Base-by-base conservation (phyloP, 1,140 invertebrate genomes). In the Drosophila littoralis region DNA sequence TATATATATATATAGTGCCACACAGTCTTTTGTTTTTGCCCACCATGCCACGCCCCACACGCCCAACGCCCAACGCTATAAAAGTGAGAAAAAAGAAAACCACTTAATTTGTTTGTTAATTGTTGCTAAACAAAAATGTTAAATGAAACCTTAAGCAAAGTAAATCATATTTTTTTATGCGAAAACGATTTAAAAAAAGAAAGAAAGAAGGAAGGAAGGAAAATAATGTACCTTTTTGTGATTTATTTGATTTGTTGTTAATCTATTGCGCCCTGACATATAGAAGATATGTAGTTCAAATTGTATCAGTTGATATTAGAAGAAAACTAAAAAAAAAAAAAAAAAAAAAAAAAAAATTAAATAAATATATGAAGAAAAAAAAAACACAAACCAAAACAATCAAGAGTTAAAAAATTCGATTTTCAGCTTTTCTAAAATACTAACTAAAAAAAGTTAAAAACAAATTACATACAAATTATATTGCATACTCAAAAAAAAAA, bases 41-140 rank as follows among this genome's bases (percentile, higher is more conserved):
- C 69, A 65, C 67, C 45, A 60, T 43, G 36, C 35, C 48, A 65
- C 22, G 2, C n/a, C 46, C 71, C 48, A 48, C 54, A 55, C 54
- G 61, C 69, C 50, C 64, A 60, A 57, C 54, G 63, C 69, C 52
- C 63, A 70, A 74, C 66, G 72, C 72, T 69, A 54, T 28, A 45
- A 52, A 38, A 22, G 8, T 45, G 13, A n/a, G 17, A 22, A 15
- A 3, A 9, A 48, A 35, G n/a, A 48, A 55, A 64, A 51, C 57
- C 50, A 79, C 63, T 75, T 69, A 15, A 76, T 85, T 88, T 82
- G 76, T 82, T 83, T 79, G 79, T 88, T 88, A 78, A 86, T 85
- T 77, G 82, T 85, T 85, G 75, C 48, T 64, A 50, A 45, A 52
- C 50, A 15, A 58, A 48, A 32, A 60, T 79, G 79, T 79, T 88